phyloP scores from a whole-genome alignment of 2,888 invertebrate species.

The Synergus umbraculus region DNA sequence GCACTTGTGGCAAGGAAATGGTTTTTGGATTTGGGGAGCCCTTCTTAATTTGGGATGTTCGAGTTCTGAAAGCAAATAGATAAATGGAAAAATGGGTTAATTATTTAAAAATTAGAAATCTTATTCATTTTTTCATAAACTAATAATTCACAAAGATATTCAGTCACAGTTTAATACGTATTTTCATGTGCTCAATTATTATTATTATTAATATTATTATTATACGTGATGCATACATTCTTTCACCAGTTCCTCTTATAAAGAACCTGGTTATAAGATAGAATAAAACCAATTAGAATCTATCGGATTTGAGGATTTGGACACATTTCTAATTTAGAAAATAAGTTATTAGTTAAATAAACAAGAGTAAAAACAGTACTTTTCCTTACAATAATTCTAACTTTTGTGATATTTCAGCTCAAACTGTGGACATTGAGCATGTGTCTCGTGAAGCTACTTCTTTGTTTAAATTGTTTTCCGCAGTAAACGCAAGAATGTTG shows the following conservation, averaged over 20 bases:
- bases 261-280: too few species aligned
- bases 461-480: slow-evolving; percentile 69
- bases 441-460: slow-evolving; percentile 65
- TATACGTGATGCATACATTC: too few species aligned
- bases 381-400: neutral
- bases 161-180: neutral
- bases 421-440: slow-evolving; percentile 49
- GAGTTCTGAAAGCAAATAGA: slow-evolving; percentile 17
- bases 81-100: neutral
- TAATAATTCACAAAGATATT: neutral
- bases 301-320: neutral
- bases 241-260: too few species aligned
- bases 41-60: neutral
- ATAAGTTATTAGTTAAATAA: neutral
- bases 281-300: neutral
- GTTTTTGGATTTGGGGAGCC: slow-evolving; percentile 17
- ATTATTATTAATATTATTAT: too few species aligned
- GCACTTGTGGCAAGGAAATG: slow-evolving; percentile 63
- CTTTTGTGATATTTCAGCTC: neutral
- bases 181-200: neutral
- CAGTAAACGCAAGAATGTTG: slow-evolving; percentile 73
- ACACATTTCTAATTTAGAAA: neutral
- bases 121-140: neutral
- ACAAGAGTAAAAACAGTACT: neutral
- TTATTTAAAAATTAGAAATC: neutral